A percentile compares a stretch with the other conserved stretches of the same genome.
Evolutionary conservation across 2,113 vertebrate species (phyloP).

Genomic region (Nothoprocta pentlandii): DNA sequence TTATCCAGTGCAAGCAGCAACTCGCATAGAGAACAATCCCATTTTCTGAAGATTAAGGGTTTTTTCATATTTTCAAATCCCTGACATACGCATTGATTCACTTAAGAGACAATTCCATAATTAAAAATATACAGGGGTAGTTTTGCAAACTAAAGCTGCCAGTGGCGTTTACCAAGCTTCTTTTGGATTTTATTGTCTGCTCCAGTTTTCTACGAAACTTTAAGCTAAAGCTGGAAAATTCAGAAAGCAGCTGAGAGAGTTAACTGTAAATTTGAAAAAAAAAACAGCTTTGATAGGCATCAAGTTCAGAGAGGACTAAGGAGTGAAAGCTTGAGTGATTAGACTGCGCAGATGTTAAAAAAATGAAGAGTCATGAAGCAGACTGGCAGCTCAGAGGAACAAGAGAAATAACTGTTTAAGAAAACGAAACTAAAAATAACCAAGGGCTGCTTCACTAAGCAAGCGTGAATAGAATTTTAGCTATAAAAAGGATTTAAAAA

Average conservation of each 20-base stretch:
- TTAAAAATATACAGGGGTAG: conserved; percentile 37
- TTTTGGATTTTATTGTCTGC: conserved; percentile 45
- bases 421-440: conserved; percentile 75
- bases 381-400: conserved; percentile 66
- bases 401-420: conserved; percentile 71
- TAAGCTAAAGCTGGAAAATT: conserved; percentile 58
- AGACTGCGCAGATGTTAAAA: conserved; percentile 70
- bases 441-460: conserved; percentile 43
- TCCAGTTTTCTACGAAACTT: conserved; percentile 38
- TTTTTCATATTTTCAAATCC: background rate
- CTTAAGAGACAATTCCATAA: conserved; percentile 52
- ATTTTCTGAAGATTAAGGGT: background rate
- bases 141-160: conserved; percentile 4
- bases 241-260: conserved; percentile 48
- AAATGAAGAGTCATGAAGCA: conserved; percentile 74
- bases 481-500: conserved; percentile 58
- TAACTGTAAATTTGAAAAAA: conserved; percentile 52
- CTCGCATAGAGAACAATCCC: conserved; percentile 16
- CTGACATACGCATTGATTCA: conserved; percentile 19
- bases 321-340: conserved; percentile 70
- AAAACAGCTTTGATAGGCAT: conserved; percentile 61
- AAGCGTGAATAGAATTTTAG: conserved; percentile 65
- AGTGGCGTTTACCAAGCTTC: background rate
- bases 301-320: conserved; percentile 65
- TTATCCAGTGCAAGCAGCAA: background rate